These are phyloP conservation scores for Pseudomyrmex gracilis DNA, from an alignment of 1,140 invertebrate genomes.

Conservation along the genomic window DNA sequence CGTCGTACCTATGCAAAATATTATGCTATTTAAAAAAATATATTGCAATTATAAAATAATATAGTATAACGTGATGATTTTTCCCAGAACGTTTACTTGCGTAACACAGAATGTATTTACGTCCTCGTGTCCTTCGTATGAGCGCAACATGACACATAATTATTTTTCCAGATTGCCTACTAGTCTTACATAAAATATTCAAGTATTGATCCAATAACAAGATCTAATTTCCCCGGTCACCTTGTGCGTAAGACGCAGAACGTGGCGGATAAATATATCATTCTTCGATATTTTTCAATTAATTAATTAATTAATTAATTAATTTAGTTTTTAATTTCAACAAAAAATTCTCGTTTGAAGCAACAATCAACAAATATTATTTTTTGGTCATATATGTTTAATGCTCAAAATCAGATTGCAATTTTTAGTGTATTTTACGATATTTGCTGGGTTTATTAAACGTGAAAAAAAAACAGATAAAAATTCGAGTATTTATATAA, in stretches of 20 bases:
- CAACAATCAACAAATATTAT: background rate
- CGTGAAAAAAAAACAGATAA: background rate
- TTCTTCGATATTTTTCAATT: slow-evolving; percentile 17
- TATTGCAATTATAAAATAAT: background rate
- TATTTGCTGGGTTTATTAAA: background rate
- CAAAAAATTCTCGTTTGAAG: too few relatives aligned
- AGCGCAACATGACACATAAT: slow-evolving; percentile 56
- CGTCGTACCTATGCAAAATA: too few relatives aligned
- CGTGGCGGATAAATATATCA: background rate
- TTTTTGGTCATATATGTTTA: background rate
- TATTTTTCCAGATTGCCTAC: slow-evolving; percentile 16
- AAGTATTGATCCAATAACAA: slow-evolving; percentile 47
- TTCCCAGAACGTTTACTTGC: background rate
- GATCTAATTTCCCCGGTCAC: slow-evolving; percentile 52
- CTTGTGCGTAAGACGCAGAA: slow-evolving; percentile 12
- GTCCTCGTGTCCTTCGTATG: slow-evolving; percentile 11
- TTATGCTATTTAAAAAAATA: background rate
- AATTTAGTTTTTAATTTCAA: background rate
- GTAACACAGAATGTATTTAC: slow-evolving; percentile 5
- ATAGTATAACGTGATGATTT: background rate
- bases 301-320: background rate
- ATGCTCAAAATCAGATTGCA: too few relatives aligned
- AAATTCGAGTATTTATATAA: background rate
- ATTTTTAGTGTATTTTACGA: background rate
- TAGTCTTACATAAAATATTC: slow-evolving; percentile 28